phyloP scores from a whole-genome alignment of 2,113 vertebrate genomes.

The Struthidea cinerea region DNA sequence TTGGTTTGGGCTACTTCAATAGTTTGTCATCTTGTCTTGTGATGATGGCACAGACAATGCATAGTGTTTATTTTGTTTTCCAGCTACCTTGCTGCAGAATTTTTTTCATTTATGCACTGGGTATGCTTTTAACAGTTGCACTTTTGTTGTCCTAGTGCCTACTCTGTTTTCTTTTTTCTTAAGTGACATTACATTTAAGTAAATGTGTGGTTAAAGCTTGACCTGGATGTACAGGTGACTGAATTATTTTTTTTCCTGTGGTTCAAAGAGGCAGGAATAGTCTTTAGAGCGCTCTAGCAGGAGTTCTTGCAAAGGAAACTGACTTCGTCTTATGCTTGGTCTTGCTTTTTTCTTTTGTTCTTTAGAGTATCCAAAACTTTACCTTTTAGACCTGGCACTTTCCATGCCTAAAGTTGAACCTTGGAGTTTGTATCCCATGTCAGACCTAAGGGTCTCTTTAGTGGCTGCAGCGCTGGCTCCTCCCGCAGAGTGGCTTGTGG shows the following conservation, averaged over 20 bases:
- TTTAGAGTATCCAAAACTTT: neutral
- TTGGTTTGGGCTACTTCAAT: neutral
- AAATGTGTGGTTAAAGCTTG: neutral
- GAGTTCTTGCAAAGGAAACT: neutral
- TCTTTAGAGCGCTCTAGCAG: neutral
- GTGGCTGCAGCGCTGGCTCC: neutral
- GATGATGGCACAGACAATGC: neutral
- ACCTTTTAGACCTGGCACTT: neutral
- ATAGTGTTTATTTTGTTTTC: neutral
- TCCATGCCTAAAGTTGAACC: neutral
- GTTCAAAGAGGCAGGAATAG: neutral
- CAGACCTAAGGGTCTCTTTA: neutral
- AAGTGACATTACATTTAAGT: neutral
- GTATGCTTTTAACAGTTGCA: neutral
- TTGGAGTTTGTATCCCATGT: rapidly evolving
- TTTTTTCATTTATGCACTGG: neutral
- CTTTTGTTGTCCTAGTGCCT: neutral
- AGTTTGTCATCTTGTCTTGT: neutral
- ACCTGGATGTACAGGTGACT: neutral
- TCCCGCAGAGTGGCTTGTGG: neutral
- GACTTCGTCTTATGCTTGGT: neutral
- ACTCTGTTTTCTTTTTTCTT: neutral
- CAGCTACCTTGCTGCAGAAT: neutral
- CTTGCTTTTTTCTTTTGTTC: neutral
- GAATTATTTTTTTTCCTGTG: neutral